Percentiles rank a stretch among this genome's conserved stretches.
Evolutionary conservation across 2,113 vertebrate species (phyloP).

Genomic region (Turdus rufiventris): DNA sequence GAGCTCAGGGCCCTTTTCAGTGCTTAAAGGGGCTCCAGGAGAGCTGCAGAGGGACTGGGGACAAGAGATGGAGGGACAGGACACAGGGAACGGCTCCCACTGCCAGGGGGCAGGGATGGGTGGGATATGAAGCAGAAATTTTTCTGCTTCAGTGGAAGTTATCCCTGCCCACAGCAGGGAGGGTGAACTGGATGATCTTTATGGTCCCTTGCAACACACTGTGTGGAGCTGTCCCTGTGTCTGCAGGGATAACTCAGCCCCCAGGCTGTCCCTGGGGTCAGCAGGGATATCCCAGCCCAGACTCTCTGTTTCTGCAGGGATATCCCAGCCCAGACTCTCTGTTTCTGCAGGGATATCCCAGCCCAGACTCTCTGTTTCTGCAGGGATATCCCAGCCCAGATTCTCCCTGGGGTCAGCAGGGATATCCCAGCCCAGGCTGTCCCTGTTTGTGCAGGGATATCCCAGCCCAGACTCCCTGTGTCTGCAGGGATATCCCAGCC

Average conservation of each 20-base stretch:
- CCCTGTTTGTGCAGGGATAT: too few species aligned
- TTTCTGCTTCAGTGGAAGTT: background rate
- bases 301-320: too few species aligned
- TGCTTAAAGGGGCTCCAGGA: background rate
- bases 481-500: too few species aligned
- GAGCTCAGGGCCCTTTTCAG: background rate
- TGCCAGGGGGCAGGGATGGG: fast-evolving
- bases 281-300: too few species aligned
- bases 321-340: too few species aligned
- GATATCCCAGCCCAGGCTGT: too few species aligned
- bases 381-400: too few species aligned
- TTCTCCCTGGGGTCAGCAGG: too few species aligned
- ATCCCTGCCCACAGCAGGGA: background rate
- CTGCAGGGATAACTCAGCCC: background rate
- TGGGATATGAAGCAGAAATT: background rate
- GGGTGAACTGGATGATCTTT: background rate
- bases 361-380: too few species aligned
- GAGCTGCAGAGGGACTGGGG: background rate
- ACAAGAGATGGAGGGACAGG: background rate
- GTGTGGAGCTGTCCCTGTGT: background rate
- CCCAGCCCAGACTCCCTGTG: too few species aligned
- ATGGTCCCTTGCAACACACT: fast-evolving
- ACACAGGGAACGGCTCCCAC: background rate
- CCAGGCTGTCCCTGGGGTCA: too few species aligned
- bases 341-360: too few species aligned